phyloP scores from a whole-genome alignment of 2,113 vertebrate species.

The Coryphaenoides rupestris region DNA sequence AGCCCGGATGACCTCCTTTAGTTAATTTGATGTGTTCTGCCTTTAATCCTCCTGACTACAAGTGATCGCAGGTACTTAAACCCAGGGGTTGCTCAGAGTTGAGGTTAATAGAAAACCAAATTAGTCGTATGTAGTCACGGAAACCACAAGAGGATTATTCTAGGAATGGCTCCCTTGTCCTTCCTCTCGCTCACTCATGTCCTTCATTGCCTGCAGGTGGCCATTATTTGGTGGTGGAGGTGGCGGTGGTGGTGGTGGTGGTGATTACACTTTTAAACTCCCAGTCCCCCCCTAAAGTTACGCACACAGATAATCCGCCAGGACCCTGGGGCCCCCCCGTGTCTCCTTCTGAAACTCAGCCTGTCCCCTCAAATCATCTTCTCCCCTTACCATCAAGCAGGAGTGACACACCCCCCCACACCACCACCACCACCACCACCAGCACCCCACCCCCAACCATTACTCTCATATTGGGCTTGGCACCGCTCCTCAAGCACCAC shows the following conservation, averaged over 20 bases:
- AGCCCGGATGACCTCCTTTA: slow-evolving; percentile 50
- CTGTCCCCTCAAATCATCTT: slow-evolving; percentile 61
- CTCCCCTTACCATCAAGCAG: slow-evolving; percentile 45
- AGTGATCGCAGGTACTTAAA: slow-evolving; percentile 50
- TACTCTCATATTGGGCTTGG: slow-evolving; percentile 44
- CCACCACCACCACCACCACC: background rate
- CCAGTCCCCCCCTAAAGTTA: slow-evolving; percentile 16
- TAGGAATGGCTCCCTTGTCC: slow-evolving; percentile 9
- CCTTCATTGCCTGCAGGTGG: background rate
- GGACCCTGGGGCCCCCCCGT: slow-evolving; percentile 39
- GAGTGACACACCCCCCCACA: slow-evolving; percentile 45
- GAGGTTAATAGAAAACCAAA: slow-evolving; percentile 37
- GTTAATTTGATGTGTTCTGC: slow-evolving; percentile 33
- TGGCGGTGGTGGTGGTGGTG: slow-evolving; percentile 11
- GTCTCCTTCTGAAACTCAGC: slow-evolving; percentile 46
- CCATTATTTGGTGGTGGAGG: slow-evolving; percentile 23
- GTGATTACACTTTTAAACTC: background rate
- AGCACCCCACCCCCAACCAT: background rate
- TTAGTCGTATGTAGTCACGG: slow-evolving; percentile 26
- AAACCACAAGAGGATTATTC: slow-evolving; percentile 9
- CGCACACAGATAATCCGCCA: slow-evolving; percentile 29
- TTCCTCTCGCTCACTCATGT: background rate
- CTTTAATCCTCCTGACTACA: slow-evolving; percentile 38
- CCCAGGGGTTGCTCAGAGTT: slow-evolving; percentile 29
- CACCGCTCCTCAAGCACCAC: slow-evolving; percentile 36